Percentiles rank a stretch among this genome's conserved stretches.
These are phyloP conservation scores for Quiscalus mexicanus DNA, from an alignment of 2,113 vertebrate species.

Conservation along the genomic window DNA sequence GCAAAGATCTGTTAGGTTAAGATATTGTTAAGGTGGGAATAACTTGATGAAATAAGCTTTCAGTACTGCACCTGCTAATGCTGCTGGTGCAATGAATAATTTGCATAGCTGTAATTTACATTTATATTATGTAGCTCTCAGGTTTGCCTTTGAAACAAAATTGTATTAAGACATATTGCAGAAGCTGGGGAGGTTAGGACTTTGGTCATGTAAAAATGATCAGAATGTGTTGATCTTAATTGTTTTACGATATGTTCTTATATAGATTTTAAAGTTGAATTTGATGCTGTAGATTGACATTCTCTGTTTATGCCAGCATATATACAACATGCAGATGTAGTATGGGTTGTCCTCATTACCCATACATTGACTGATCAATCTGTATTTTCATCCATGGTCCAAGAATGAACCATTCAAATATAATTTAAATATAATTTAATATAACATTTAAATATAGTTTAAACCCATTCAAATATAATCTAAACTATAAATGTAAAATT, in stretches of 20 bases:
- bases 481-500: neutral
- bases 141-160: constrained; percentile 12
- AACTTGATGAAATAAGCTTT: constrained; percentile 19
- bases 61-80: neutral
- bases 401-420: neutral
- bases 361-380: neutral
- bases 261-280: neutral
- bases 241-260: neutral
- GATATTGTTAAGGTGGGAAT: neutral
- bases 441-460: no score
- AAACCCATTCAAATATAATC: neutral
- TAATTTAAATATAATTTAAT: neutral
- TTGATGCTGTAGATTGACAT: neutral
- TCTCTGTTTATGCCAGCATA: neutral
- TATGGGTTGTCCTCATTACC: neutral
- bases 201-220: neutral
- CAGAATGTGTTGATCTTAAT: neutral
- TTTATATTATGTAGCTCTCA: neutral
- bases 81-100: constrained; percentile 3
- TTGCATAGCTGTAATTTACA: constrained; percentile 16
- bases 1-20: neutral
- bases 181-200: neutral
- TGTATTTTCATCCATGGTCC: neutral
- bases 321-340: neutral
- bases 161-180: neutral